Evolutionary conservation across 1,140 invertebrate species (phyloP).

Genomic region (Leptinotarsa undecemlineata): DNA sequence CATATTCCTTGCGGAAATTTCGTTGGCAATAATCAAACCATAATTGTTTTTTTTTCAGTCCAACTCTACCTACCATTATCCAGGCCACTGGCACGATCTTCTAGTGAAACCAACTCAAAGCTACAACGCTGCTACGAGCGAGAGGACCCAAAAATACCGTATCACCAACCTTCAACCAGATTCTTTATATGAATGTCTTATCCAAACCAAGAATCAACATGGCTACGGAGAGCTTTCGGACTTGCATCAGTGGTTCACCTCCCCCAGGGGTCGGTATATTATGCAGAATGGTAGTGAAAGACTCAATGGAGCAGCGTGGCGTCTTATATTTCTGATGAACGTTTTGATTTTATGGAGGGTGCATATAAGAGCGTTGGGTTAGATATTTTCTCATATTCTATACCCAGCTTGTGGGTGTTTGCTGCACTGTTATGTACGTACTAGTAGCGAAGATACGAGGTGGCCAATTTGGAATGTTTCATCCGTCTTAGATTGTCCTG

Average conservation of each 20-base stretch:
- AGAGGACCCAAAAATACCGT: slow-evolving; percentile 47
- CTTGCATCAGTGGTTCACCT: slow-evolving; percentile 53
- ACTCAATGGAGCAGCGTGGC: background rate
- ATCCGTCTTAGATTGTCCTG: no score
- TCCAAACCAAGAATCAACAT: slow-evolving; percentile 69
- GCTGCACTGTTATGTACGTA: background rate
- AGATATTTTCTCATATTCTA: background rate
- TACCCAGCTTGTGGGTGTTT: background rate
- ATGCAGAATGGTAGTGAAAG: slow-evolving; percentile 26
- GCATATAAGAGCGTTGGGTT: background rate
- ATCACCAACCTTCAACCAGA: slow-evolving; percentile 62
- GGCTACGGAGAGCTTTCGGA: slow-evolving; percentile 66
- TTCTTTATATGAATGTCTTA: slow-evolving; percentile 66
- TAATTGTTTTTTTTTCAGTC: slow-evolving; percentile 57
- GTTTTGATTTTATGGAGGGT: slow-evolving; percentile 4
- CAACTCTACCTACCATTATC: slow-evolving; percentile 73
- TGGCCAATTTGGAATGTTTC: background rate
- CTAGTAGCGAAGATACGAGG: background rate
- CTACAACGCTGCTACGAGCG: slow-evolving; percentile 47
- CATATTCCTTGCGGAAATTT: background rate
- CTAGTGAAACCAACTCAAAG: slow-evolving; percentile 51
- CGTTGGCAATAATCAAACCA: background rate
- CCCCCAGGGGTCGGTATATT: slow-evolving; percentile 41
- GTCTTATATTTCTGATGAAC: background rate
- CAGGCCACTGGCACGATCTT: slow-evolving; percentile 74